Evolutionary conservation across 2,888 invertebrate genomes (phyloP), one percentile per base, ranked within the genome.

Genomic region (Watsonalla cultraria): DNA sequence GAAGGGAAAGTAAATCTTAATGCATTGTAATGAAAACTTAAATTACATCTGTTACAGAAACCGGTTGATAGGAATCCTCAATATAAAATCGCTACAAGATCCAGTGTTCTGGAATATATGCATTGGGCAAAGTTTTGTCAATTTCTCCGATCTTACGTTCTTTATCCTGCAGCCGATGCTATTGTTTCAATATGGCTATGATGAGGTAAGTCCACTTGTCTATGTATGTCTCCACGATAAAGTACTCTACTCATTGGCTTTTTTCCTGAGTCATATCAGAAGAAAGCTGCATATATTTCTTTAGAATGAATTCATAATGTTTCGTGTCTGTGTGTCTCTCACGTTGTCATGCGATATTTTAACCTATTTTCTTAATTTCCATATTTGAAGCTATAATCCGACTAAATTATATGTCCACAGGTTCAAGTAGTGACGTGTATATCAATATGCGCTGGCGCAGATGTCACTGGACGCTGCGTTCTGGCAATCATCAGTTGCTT

Each of bases 81-180:
- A 92, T 61, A 67, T 93, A 13, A 85, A 80, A 49, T 75, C 92
- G 11, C 75, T 93, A 46, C 91, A 86, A 59, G 92, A 93, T 69
- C 75, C 80, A 0, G 76, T 87, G 7, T 93, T 88, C 59, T 82
- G 93, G 37, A 94, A 93, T 65, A 92, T 94, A 59, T 88, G 86
- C 59, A 51, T 89, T 6, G 94, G 94, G 7, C 89, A 93, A 61
- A 92, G 94, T 62, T 91, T 94, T 54, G 91, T 92, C 2, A 91
- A 92, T 64, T 92, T 92, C 53, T 92, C 93, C 5, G 94, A 94
- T 73, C 81, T 92, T 48, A 92, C 91, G 7, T 94, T 94, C 60
- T 89, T 92, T 54, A 88, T 92, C n/a, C 76, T 94, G 15, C 86
- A 93, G 58, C 94, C 94, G 5, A 80, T 94, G 82, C 82, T 94